Evolutionary conservation across 2,888 invertebrate genomes (phyloP).

Genomic region (Drosophila leonis): DNA sequence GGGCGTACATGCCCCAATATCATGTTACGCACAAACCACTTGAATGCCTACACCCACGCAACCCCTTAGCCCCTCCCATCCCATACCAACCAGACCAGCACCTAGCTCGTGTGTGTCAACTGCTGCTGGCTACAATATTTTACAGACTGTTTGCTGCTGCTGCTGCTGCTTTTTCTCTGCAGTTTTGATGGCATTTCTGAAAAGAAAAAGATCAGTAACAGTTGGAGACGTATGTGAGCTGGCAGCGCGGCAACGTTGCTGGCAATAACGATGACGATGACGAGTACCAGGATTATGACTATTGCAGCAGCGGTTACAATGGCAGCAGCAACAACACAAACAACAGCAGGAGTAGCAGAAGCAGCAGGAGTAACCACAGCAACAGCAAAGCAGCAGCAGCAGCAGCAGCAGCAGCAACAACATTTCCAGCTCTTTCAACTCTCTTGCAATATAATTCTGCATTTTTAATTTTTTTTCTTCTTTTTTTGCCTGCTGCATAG

Average conservation of each 20-base stretch:
- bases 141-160: conserved; percentile 69
- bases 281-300: conserved; percentile 40
- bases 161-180: conserved; percentile 62
- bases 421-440: conserved; percentile 63
- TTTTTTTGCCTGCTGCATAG: conserved; percentile 16
- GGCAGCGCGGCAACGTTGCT: conserved; percentile 8
- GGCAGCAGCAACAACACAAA: conserved; percentile 26
- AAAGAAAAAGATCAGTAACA: conserved; percentile 54
- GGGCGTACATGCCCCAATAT: conserved; percentile 44
- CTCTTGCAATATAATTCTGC: conserved; percentile 75
- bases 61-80: not conserved
- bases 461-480: conserved; percentile 62
- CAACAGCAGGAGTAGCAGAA: conserved; percentile 47
- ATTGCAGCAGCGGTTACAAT: conserved; percentile 23
- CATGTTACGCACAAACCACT: conserved; percentile 52
- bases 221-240: conserved; percentile 39
- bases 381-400: conserved; percentile 64
- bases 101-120: conserved; percentile 8
- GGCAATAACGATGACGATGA: conserved; percentile 52
- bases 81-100: not conserved
- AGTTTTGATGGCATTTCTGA: conserved; percentile 71
- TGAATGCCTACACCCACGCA: not conserved
- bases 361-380: conserved; percentile 46
- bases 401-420: conserved; percentile 69
- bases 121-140: conserved; percentile 76